Percentiles rank a stretch among this genome's conserved stretches.
Conservation (phyloP, 2,113 vertebrate species). For the Atlantisia rogersi region DNA sequence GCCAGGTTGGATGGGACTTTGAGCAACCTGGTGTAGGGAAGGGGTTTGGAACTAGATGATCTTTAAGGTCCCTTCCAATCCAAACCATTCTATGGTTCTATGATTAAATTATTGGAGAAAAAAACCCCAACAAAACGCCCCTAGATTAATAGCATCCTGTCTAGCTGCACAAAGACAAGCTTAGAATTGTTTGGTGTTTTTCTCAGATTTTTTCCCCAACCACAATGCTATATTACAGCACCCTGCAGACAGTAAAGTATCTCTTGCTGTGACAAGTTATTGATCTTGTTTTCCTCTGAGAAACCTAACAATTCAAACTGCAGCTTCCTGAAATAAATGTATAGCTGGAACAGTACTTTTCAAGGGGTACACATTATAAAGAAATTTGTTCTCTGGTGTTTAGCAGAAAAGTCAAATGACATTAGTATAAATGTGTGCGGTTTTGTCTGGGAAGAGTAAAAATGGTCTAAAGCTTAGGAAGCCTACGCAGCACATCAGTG, state of each 20-base stretch:
- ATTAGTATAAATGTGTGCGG: background rate
- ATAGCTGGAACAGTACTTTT: background rate
- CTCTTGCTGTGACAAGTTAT: constrained; percentile 74
- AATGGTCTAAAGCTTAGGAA: background rate
- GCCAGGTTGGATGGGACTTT: too few relatives aligned
- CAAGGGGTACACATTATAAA: constrained; percentile 2
- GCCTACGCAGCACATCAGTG: background rate
- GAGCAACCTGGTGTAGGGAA: too few relatives aligned
- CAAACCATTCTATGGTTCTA: too few relatives aligned
- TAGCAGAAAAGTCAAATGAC: constrained; percentile 4
- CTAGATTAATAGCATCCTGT: constrained; percentile 44
- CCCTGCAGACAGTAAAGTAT: constrained; percentile 56
- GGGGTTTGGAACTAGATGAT: too few relatives aligned
- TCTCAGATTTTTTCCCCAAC: background rate
- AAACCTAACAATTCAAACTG: constrained; percentile 61
- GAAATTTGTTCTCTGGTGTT: constrained; percentile 9
- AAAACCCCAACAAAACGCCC: background rate
- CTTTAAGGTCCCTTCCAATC: too few relatives aligned
- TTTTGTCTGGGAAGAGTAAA: background rate
- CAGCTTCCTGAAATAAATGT: constrained; percentile 58
- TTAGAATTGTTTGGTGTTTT: background rate
- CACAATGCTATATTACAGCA: constrained; percentile 29
- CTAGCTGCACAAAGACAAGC: constrained; percentile 30
- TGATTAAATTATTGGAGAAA: constrained; percentile 26
- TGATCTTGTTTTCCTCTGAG: constrained; percentile 74